Conservation (phyloP, 2,888 invertebrate species). For the Fragum fragum region DNA sequence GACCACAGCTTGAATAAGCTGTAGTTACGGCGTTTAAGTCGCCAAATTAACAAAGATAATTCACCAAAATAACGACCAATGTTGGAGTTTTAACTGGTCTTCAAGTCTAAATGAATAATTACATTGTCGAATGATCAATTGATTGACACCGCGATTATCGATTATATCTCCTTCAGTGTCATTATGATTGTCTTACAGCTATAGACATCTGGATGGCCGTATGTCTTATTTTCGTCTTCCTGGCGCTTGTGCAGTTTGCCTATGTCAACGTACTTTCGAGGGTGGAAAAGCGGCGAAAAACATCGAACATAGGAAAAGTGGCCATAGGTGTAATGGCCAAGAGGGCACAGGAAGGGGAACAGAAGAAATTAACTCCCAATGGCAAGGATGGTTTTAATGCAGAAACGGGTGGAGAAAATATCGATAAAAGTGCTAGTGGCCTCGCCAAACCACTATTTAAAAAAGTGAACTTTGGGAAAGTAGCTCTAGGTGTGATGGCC, state of each 20-base stretch:
- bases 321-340: constrained; percentile 26
- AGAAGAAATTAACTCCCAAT: constrained; percentile 9
- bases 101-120: neutral
- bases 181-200: constrained; percentile 37
- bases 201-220: constrained; percentile 79
- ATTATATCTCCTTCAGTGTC: too few relatives aligned
- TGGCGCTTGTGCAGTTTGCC: constrained; percentile 77
- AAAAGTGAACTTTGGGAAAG: constrained; percentile 6
- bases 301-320: constrained; percentile 17
- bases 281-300: constrained; percentile 52
- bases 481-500: constrained; percentile 24
- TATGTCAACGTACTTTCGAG: constrained; percentile 76
- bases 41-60: too few relatives aligned
- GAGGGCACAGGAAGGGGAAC: neutral
- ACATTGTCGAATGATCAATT: too few relatives aligned
- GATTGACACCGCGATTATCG: neutral
- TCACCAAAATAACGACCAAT: too few relatives aligned
- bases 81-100: too few relatives aligned
- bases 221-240: constrained; percentile 76
- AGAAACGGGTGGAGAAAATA: neutral
- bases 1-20: too few relatives aligned
- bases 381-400: neutral
- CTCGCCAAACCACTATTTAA: constrained; percentile 18
- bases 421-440: neutral
- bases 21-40: too few relatives aligned